Base-by-base conservation (phyloP, 1,140 invertebrate species). In the Pemphigus obesinymphae region DNA sequence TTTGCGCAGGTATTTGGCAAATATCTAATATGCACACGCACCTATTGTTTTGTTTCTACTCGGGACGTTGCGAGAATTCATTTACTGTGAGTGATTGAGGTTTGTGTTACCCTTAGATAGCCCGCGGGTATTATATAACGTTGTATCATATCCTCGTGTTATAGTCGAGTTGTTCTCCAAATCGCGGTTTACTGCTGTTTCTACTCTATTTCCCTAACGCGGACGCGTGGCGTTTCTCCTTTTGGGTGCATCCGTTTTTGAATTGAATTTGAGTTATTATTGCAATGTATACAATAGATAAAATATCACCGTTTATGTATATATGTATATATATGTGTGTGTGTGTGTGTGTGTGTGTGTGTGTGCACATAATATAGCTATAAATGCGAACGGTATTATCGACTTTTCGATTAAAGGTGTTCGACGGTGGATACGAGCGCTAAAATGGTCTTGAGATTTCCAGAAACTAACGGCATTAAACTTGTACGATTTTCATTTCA, bases 31-130 rank as follows among this genome's bases (percentile, higher is more conserved):
- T 70, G n/a, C 7, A 7, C 11, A 17, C n/a, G 5, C 3, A 43
- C 13, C 40, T 70, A 68, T 45, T 70, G 68, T 70, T 68, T 45
- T 29, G 29, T n/a, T n/a, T 7, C 40, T 45, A 11, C 40, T 45
- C 1, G 23, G 2, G 13, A 37, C 11, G 31, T 68, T 40, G 10
- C 34, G 63, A 70, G 45, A 45, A 70, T 70, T 17, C 37, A 70
- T 70, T 70, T 70, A 45, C 40, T 45, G 40, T 70, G 68, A 70
- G 40, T 45, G 68, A 70, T 70, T 70, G 40, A 45, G 40, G 68
- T 70, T 70, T 45, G n/a, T 70, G 68, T 45, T 70, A 17, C 13
- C 23, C 13, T 8, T 43, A 70, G 68, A 70, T 70, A 70, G 68
- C 68, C 40, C 23, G 40, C 0, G 13, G 23, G 43, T 23, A 15